phyloP scores from a whole-genome alignment of 2,113 vertebrate species.

The Oreocharis arfaki region DNA sequence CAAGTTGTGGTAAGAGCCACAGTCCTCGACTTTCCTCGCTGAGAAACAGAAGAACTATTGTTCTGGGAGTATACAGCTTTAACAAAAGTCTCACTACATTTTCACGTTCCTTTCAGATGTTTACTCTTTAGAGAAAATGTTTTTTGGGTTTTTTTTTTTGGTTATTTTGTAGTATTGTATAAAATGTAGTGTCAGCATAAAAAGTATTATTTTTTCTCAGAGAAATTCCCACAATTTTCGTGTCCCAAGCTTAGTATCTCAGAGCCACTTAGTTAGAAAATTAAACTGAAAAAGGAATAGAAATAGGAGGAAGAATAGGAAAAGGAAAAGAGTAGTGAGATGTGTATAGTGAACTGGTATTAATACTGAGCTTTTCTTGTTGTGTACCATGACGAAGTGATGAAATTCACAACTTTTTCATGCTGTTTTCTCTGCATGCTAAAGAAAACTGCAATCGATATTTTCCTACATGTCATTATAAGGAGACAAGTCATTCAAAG shows the following conservation, averaged over 20 bases:
- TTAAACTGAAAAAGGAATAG: neutral
- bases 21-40: neutral
- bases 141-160: neutral
- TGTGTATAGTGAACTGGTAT: neutral
- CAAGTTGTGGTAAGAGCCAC: neutral
- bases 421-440: neutral
- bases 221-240: neutral
- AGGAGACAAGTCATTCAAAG: constrained; percentile 63
- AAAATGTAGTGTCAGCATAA: neutral
- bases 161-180: neutral
- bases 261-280: neutral
- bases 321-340: constrained; percentile 10
- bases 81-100: neutral
- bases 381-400: neutral
- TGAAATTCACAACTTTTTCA: constrained; percentile 41
- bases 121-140: neutral
- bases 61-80: neutral
- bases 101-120: neutral
- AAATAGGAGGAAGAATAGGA: too few relatives aligned
- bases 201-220: neutral
- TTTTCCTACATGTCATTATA: constrained; percentile 64
- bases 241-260: neutral
- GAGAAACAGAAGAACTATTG: neutral
- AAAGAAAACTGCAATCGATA: constrained; percentile 54
- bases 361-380: neutral